These are phyloP conservation scores for Petroica traversi DNA, from an alignment of 2,113 vertebrate genomes.

Conservation along the genomic window DNA sequence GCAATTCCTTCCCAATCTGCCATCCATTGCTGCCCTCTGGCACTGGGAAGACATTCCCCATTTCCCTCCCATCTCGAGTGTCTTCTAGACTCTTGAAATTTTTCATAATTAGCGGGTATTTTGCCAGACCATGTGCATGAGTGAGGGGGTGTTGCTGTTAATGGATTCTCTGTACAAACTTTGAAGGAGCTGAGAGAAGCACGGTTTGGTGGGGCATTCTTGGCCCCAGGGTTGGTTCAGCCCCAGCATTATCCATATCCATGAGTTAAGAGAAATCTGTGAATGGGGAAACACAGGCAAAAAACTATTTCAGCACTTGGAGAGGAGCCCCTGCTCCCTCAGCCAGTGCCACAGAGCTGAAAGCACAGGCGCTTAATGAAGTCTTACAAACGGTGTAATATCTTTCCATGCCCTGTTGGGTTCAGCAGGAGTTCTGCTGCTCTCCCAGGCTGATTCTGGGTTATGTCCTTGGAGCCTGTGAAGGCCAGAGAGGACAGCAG, in stretches of 20 bases:
- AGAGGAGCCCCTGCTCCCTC: not conserved
- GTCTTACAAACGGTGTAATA: accelerated
- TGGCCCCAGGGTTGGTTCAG: not conserved
- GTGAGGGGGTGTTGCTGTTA: not conserved
- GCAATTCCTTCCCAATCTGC: accelerated
- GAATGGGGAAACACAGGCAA: accelerated
- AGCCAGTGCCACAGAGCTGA: not conserved
- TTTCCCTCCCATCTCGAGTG: accelerated
- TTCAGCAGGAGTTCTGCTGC: not conserved
- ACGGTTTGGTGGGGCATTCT: accelerated
- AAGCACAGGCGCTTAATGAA: not conserved
- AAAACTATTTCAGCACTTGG: not conserved
- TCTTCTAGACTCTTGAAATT: not conserved
- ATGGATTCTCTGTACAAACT: not conserved
- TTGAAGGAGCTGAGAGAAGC: not conserved
- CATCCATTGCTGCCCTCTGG: accelerated
- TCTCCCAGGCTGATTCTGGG: not conserved
- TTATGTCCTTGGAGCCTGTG: not conserved
- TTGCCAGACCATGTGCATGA: accelerated
- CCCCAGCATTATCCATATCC: accelerated
- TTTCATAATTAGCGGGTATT: not conserved
- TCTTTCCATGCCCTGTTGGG: not conserved
- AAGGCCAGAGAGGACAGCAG: not conserved
- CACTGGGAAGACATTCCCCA: not conserved
- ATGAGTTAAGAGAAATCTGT: not conserved